Percentiles rank a stretch among this genome's conserved stretches.
phyloP scores from a whole-genome alignment of 2,797 vertebrate species.

The Pygocentrus nattereri region DNA sequence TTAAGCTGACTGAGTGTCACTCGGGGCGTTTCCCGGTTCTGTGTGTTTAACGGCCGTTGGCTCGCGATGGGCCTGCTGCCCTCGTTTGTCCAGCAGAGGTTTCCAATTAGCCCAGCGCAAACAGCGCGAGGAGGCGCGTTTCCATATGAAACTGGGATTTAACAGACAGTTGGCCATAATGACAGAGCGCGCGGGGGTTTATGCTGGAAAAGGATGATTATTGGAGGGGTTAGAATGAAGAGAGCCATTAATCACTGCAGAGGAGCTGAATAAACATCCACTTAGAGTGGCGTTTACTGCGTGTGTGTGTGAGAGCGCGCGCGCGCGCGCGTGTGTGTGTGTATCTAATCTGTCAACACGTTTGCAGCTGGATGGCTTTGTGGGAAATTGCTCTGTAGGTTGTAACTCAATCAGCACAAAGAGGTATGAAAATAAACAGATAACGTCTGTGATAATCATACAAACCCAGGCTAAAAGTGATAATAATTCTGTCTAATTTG shows the following conservation, averaged over 20 bases:
- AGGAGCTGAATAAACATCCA: conserved; percentile 62
- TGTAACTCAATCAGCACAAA: conserved; percentile 47
- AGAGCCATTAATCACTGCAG: conserved; percentile 68
- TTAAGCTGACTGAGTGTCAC: neutral
- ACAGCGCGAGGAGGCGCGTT: conserved; percentile 47
- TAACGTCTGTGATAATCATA: conserved; percentile 16
- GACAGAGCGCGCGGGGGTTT: conserved; percentile 68
- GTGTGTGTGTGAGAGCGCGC: conserved; percentile 32
- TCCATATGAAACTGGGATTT: conserved; percentile 64
- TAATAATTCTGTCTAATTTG: neutral
- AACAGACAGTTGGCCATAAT: conserved; percentile 68
- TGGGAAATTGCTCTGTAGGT: conserved; percentile 40
- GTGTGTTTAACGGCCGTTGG: neutral
- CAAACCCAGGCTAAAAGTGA: neutral
- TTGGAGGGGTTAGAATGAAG: conserved; percentile 57
- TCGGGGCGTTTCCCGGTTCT: neutral
- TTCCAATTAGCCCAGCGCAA: conserved; percentile 61
- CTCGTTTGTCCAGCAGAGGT: conserved; percentile 50
- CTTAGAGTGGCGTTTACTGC: conserved; percentile 56
- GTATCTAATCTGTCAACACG: conserved; percentile 55
- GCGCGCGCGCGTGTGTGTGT: conserved; percentile 31
- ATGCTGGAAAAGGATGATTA: conserved; percentile 68
- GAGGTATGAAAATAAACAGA: conserved; percentile 16
- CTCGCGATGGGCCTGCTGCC: neutral
- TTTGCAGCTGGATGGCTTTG: conserved; percentile 43